Base-by-base conservation (phyloP, 2,888 invertebrate genomes). In the Heliothis peltigera region DNA sequence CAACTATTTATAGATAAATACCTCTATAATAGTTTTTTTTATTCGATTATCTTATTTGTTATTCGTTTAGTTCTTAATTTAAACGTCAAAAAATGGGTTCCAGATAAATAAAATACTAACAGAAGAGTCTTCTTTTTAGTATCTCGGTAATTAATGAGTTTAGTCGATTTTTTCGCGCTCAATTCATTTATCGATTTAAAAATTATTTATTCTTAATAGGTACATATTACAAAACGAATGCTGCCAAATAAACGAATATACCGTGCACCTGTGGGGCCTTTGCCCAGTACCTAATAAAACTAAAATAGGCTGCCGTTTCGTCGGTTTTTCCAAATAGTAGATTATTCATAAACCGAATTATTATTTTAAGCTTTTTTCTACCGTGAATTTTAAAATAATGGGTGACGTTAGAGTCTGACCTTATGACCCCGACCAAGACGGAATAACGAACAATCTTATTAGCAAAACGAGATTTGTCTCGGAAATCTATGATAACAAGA, bases 361-460 rank as follows among this genome's bases (percentile, higher is more conserved):
- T 66, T 64, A 67, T 66, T 58, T 69, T 59, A 67, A 62, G 56
- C 59, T 70, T 74, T 73, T 80, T 80, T 74, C 61, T 76, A 79
- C 79, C 70, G 71, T 76, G 70, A 84, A 80, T 81, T n/a, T 79
- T 80, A 80, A 81, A 85, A 84, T 84, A 80, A 79, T 77, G 66
- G 66, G 73, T 88, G 87, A 89, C 85, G 87, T 83, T 80, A 83
- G 70, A 76, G 65, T 77, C 75, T 84, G 84, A 88, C 89, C 89
- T 85, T 85, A 84, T 80, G 89, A 89, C 89, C 89, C 84, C 84
- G 39, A 53, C 75, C 63, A 66, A 80, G 83, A 84, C 80, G 82
- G 82, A 84, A 87, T 80, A 79, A 67, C 75, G 77, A 77, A 65
- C 51, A 28, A 44, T 64, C 53, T 64, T 80, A 64, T 73, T 70